phyloP scores from a whole-genome alignment of 2,888 invertebrate species.

The Lordiphosa fenestrarum region DNA sequence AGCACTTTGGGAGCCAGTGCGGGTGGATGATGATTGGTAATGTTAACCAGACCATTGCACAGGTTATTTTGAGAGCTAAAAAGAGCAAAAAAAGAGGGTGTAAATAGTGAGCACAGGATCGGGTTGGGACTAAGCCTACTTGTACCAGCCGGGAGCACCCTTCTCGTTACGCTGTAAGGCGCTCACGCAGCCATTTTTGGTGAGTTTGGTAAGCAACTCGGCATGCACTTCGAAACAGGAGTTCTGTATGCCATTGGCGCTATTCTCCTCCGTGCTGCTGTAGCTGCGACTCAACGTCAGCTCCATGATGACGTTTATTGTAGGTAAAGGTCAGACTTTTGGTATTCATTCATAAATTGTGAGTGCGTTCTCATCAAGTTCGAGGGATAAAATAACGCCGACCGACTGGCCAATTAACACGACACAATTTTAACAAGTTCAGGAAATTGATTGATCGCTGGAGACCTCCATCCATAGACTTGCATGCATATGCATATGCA shows the following conservation, averaged over 20 bases:
- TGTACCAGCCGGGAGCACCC: constrained; percentile 56
- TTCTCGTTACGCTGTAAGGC: constrained; percentile 53
- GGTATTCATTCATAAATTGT: constrained; percentile 23
- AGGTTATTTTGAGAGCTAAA: constrained; percentile 86
- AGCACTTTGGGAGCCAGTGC: constrained; percentile 86
- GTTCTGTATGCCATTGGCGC: constrained; percentile 48
- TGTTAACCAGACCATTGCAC: constrained; percentile 84
- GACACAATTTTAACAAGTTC: constrained; percentile 19
- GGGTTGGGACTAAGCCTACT: constrained; percentile 49
- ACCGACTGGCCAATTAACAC: constrained; percentile 31
- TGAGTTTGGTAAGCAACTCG: constrained; percentile 38
- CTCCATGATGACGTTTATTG: constrained; percentile 41
- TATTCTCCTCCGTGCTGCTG: constrained; percentile 55
- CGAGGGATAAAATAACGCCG: constrained; percentile 18
- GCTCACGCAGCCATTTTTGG: constrained; percentile 74
- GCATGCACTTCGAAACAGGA: constrained; percentile 37
- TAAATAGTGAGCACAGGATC: not conserved
- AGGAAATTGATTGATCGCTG: constrained; percentile 26
- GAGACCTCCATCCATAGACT: not conserved
- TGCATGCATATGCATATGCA: not conserved
- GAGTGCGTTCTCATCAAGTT: constrained; percentile 36
- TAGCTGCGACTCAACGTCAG: constrained; percentile 55
- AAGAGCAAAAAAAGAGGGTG: constrained; percentile 2
- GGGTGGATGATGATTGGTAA: constrained; percentile 53
- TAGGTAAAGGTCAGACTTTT: constrained; percentile 18